Evolutionary conservation across 2,113 vertebrate genomes (phyloP).

Genomic region (Macaca nemestrina): DNA sequence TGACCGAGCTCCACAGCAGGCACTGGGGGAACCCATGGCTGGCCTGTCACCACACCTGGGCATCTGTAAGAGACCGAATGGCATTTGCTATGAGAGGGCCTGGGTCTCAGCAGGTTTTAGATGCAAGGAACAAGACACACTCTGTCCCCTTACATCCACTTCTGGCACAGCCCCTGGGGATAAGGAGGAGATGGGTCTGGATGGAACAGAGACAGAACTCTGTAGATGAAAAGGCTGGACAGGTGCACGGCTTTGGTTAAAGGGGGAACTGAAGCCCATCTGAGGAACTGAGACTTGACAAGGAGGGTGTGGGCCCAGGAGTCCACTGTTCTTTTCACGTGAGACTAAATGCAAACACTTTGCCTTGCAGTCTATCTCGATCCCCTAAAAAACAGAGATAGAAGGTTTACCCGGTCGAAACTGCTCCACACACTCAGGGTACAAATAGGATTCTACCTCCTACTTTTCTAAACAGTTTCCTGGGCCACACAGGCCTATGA

Average conservation of each 20-base stretch:
- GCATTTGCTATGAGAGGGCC: not conserved
- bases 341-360: not conserved
- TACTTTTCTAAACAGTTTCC: not conserved
- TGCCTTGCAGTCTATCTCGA: no score
- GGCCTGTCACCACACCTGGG: not conserved
- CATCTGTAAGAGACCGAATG: not conserved
- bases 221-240: no score
- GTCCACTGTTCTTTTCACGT: not conserved
- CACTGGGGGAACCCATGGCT: not conserved
- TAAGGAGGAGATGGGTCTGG: no score
- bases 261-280: not conserved
- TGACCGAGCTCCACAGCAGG: accelerated
- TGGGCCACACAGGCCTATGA: not conserved
- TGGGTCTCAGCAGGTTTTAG: not conserved
- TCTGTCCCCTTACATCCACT: not conserved
- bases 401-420: not conserved
- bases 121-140: not conserved
- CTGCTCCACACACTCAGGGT: no score
- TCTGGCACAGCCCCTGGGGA: accelerated
- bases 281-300: no score
- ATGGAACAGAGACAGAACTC: not conserved
- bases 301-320: not conserved
- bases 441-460: not conserved
- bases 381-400: no score
- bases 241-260: accelerated